Percentiles rank a stretch among this genome's conserved stretches.
These are phyloP conservation scores for Micromesistius poutassou DNA, from an alignment of 2,797 vertebrate species.

Conservation along the genomic window DNA sequence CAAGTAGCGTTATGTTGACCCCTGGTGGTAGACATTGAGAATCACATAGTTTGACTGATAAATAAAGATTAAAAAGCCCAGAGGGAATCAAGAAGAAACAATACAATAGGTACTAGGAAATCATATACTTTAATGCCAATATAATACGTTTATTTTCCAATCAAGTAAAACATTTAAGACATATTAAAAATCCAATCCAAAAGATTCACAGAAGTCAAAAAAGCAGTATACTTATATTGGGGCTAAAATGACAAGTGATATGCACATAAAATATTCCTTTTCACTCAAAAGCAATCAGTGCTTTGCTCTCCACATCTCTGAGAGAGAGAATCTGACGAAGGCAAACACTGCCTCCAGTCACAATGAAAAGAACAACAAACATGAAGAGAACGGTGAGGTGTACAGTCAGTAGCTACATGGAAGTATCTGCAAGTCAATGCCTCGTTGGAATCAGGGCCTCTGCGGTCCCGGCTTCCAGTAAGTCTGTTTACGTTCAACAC, in stretches of 20 bases:
- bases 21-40: slow-evolving; percentile 41
- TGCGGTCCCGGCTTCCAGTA: slow-evolving; percentile 42
- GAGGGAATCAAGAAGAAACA: neutral
- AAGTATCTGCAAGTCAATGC: slow-evolving; percentile 52
- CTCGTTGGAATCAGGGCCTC: slow-evolving; percentile 50
- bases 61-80: neutral
- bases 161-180: slow-evolving; percentile 71
- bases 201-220: slow-evolving; percentile 66
- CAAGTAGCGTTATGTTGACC: slow-evolving; percentile 35
- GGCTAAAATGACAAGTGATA: slow-evolving; percentile 64
- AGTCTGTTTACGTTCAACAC: slow-evolving; percentile 38
- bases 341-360: slow-evolving; percentile 49
- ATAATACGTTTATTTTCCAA: slow-evolving; percentile 72
- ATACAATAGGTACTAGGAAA: slow-evolving; percentile 42
- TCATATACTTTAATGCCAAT: slow-evolving; percentile 65
- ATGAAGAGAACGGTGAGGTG: slow-evolving; percentile 46
- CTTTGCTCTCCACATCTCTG: slow-evolving; percentile 53
- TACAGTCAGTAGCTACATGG: slow-evolving; percentile 34
- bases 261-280: slow-evolving; percentile 51
- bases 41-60: neutral
- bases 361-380: slow-evolving; percentile 32
- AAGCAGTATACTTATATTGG: slow-evolving; percentile 61
- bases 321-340: slow-evolving; percentile 24
- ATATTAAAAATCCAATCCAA: slow-evolving; percentile 65
- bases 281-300: slow-evolving; percentile 67